phyloP scores from a whole-genome alignment of 2,113 vertebrate species.

The Protobothrops mucrosquamatus region DNA sequence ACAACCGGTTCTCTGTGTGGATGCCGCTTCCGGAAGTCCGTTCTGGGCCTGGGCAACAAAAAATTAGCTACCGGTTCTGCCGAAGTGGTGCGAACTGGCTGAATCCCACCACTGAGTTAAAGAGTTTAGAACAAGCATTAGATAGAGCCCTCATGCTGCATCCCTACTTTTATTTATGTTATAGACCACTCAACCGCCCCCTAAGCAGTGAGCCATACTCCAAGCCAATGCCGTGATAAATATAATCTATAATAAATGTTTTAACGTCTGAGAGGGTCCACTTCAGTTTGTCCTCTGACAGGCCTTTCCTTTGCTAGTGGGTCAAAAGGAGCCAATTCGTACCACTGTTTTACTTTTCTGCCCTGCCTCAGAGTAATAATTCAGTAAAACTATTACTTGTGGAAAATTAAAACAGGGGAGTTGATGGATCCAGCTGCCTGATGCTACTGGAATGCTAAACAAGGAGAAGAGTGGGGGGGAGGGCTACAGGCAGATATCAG shows the following conservation, averaged over 20 bases:
- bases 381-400: neutral
- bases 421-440: neutral
- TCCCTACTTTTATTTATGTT: neutral
- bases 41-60: too few species aligned
- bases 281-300: neutral
- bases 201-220: neutral
- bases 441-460: neutral
- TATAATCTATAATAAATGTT: neutral
- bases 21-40: too few species aligned
- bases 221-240: neutral
- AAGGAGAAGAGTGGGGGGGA: neutral
- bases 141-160: neutral
- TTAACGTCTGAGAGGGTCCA: neutral
- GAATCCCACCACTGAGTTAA: too few species aligned
- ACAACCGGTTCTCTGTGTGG: too few species aligned
- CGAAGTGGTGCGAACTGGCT: too few species aligned
- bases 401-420: neutral
- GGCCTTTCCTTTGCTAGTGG: neutral
- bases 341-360: neutral
- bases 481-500: neutral
- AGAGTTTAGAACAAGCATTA: neutral
- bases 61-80: too few species aligned
- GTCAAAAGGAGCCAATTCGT: neutral
- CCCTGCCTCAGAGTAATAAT: neutral
- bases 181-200: neutral